phyloP scores from a whole-genome alignment of 1,140 invertebrate genomes.

The Ephestia elutella region DNA sequence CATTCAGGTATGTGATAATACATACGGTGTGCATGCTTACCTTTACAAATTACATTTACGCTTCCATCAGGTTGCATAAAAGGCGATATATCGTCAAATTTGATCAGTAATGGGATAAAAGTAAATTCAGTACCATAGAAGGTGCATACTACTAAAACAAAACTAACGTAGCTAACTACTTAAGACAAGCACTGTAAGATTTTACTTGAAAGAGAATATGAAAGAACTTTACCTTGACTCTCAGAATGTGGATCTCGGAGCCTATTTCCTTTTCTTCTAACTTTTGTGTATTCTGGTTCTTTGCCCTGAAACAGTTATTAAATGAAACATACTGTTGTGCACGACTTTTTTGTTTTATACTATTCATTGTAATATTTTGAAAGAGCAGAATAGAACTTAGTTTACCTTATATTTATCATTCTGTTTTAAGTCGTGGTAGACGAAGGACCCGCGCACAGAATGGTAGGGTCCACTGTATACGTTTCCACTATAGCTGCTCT shows the following conservation, averaged over 20 bases:
- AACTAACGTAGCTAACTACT: conserved; percentile 68
- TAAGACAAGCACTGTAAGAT: conserved; percentile 48
- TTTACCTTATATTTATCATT: conserved; percentile 76
- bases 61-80: conserved; percentile 73
- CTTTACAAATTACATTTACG: conserved; percentile 73
- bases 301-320: conserved; percentile 75
- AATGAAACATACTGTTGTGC: neutral
- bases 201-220: neutral
- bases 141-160: conserved; percentile 69
- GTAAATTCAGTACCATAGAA: conserved; percentile 58
- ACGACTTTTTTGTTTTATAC: no score
- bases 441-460: conserved; percentile 90
- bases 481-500: conserved; percentile 92
- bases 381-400: neutral
- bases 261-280: conserved; percentile 84
- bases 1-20: conserved; percentile 25
- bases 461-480: conserved; percentile 89
- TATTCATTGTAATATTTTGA: no score
- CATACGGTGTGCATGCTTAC: conserved; percentile 71
- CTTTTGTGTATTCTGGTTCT: conserved; percentile 87
- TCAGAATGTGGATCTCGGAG: conserved; percentile 85
- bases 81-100: conserved; percentile 71
- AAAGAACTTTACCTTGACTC: conserved; percentile 79
- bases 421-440: conserved; percentile 88
- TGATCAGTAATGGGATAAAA: conserved; percentile 60